Evolutionary conservation across 2,797 vertebrate genomes (phyloP), one percentile per base, ranked within the genome.

Genomic region (Chaetodon trifasciatus): DNA sequence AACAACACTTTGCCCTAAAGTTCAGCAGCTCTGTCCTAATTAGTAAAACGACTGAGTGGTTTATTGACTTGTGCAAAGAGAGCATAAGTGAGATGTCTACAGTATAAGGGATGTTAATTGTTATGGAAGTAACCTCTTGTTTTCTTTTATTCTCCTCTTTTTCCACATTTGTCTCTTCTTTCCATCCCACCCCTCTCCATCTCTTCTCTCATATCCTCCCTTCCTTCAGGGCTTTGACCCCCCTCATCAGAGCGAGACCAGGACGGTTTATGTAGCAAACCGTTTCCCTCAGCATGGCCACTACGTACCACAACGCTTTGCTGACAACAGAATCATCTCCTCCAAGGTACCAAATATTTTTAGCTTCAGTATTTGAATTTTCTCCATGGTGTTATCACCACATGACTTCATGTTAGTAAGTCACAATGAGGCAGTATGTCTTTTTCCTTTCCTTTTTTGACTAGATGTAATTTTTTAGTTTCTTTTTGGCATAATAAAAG

Each of bases 311-410:
- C 98, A 98, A 89, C 97, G 97, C 91, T 99, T 98, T 94, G 96
- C 97, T 1, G 98, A 99, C 92, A 99, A 99, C 94, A 94, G 97
- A 89, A 99, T 99, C 89, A 97, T 99, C 92, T 99, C 98, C 82
- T 99, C 98, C 79, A 99, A 99, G 96, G 98, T 99, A 96, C 40
- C 4, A 4, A 39, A 57, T 52, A 21, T 42, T 64, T 50, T 5
- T 7, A 71, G 23, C 6, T 32, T 32, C 35, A 28, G 1, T n/a
- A 2, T 15, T 57, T 19, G 12, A 15, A 13, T 40, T 65, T 47
- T 37, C 11, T 10, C 10, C 28, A 8, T 32, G 3, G 6, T 56
- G 40, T 57, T 37, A 17, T 50, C 4, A 17, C 5, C 6, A 3
- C n/a, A 35, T 6, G 21, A 70, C 39, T 32, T 63, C 28, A 63